These are phyloP conservation scores for Lasioglossum lativentre DNA, from an alignment of 2,888 invertebrate species.

Conservation along the genomic window DNA sequence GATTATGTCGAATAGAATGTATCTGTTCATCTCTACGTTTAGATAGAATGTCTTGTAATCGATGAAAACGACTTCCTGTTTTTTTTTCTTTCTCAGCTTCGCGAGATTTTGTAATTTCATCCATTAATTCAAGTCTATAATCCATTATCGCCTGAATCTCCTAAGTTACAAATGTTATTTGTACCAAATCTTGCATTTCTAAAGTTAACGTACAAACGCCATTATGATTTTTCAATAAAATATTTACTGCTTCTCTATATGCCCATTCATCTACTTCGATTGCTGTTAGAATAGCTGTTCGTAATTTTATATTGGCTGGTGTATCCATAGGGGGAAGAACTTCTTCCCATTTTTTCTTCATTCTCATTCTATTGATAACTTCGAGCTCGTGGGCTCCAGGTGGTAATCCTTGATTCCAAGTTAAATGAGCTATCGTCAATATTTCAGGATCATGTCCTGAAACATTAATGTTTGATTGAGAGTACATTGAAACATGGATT, in stretches of 20 bases:
- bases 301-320: constrained; percentile 86
- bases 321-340: constrained; percentile 86
- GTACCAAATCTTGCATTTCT: not conserved
- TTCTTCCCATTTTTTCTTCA: constrained; percentile 88
- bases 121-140: constrained; percentile 89
- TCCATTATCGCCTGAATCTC: constrained; percentile 91
- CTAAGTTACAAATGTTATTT: constrained; percentile 78
- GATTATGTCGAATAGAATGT: constrained; percentile 85
- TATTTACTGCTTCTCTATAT: constrained; percentile 89
- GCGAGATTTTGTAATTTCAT: constrained; percentile 87
- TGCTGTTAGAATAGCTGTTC: constrained; percentile 90
- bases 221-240: constrained; percentile 17
- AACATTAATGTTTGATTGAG: constrained; percentile 30
- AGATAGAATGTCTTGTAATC: constrained; percentile 86
- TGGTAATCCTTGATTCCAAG: constrained; percentile 89
- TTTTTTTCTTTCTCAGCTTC: constrained; percentile 85
- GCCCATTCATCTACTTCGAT: constrained; percentile 94
- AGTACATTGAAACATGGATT: constrained; percentile 1
- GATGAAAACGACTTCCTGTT: constrained; percentile 81
- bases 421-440: constrained; percentile 87
- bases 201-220: not conserved
- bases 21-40: constrained; percentile 87
- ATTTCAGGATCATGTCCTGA: constrained; percentile 87
- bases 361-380: constrained; percentile 89
- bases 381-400: constrained; percentile 88